Evolutionary conservation across 2,888 invertebrate species (phyloP).

Genomic region (Chelonus formosanus): DNA sequence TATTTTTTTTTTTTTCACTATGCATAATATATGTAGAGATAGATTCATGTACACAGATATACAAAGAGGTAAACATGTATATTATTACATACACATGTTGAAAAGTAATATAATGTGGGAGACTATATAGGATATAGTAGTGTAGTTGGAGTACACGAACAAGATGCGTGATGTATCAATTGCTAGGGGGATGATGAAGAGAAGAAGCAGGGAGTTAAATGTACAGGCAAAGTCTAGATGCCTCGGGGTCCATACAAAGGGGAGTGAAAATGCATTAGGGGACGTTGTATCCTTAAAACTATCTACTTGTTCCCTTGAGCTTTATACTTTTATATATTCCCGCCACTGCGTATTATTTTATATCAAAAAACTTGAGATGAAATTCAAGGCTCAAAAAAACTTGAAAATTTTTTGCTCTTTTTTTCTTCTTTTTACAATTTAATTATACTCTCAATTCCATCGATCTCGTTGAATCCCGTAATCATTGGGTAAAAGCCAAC

Average conservation of each 20-base stretch:
- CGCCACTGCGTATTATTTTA: not conserved
- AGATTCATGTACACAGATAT: no score
- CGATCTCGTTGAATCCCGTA: slow-evolving; percentile 16
- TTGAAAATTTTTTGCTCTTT: not conserved
- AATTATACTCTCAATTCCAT: not conserved
- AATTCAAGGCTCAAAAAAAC: not conserved
- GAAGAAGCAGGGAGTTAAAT: slow-evolving; percentile 14
- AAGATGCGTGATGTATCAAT: slow-evolving; percentile 22
- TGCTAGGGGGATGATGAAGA: slow-evolving; percentile 21
- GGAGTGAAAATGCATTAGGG: slow-evolving; percentile 25
- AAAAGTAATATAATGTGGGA: not conserved
- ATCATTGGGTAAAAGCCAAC: slow-evolving; percentile 21
- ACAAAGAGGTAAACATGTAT: no score
- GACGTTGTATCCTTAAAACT: slow-evolving; percentile 22
- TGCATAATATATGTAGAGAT: not conserved
- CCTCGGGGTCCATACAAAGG: slow-evolving; percentile 14
- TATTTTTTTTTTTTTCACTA: slow-evolving; percentile 4
- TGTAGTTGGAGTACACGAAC: not conserved
- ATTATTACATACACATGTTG: not conserved
- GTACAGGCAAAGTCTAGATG: slow-evolving; percentile 21
- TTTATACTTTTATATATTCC: not conserved
- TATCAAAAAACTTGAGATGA: slow-evolving; percentile 3
- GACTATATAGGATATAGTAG: not conserved
- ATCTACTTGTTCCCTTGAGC: slow-evolving; percentile 6
- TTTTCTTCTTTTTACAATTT: not conserved